Conservation (phyloP, 2,797 vertebrate genomes). For the Enteromius paludinosus region DNA sequence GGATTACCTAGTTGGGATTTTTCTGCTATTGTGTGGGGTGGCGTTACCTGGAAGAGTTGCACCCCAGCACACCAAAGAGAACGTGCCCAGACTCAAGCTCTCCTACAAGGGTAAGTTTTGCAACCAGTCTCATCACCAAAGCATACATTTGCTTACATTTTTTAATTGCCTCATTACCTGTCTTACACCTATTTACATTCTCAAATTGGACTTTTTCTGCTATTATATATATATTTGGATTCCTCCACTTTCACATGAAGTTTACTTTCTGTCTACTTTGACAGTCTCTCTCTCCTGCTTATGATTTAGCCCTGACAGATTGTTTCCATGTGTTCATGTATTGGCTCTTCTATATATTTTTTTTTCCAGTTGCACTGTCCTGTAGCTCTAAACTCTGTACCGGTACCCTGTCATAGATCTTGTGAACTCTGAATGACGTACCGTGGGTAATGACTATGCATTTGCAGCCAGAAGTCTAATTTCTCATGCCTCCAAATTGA, state of each 20-base stretch:
- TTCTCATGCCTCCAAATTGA: slow-evolving; percentile 27
- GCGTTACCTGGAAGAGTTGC: slow-evolving; percentile 80
- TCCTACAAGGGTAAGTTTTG: slow-evolving; percentile 92
- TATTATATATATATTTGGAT: not conserved
- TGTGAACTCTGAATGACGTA: slow-evolving; percentile 30
- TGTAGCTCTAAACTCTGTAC: slow-evolving; percentile 39
- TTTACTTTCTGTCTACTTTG: slow-evolving; percentile 52
- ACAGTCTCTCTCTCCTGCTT: slow-evolving; percentile 52
- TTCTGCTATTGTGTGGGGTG: slow-evolving; percentile 87
- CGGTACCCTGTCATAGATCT: slow-evolving; percentile 39
- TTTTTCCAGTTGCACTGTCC: slow-evolving; percentile 34
- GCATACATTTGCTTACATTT: not conserved
- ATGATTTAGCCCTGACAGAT: slow-evolving; percentile 70
- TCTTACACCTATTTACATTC: slow-evolving; percentile 39
- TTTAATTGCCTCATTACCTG: slow-evolving; percentile 58
- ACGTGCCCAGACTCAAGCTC: slow-evolving; percentile 92
- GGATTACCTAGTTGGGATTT: slow-evolving; percentile 91
- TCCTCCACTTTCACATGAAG: slow-evolving; percentile 27
- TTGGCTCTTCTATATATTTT: slow-evolving; percentile 67
- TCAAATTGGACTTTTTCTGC: slow-evolving; percentile 34
- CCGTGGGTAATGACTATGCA: slow-evolving; percentile 20
- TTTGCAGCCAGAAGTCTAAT: not conserved
- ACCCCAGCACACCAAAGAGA: slow-evolving; percentile 87
- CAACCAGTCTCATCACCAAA: slow-evolving; percentile 29
- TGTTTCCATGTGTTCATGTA: slow-evolving; percentile 81